Evolutionary conservation across 2,888 invertebrate genomes (phyloP), one percentile per base, ranked within the genome.

Genomic region (Cetonia aurata): DNA sequence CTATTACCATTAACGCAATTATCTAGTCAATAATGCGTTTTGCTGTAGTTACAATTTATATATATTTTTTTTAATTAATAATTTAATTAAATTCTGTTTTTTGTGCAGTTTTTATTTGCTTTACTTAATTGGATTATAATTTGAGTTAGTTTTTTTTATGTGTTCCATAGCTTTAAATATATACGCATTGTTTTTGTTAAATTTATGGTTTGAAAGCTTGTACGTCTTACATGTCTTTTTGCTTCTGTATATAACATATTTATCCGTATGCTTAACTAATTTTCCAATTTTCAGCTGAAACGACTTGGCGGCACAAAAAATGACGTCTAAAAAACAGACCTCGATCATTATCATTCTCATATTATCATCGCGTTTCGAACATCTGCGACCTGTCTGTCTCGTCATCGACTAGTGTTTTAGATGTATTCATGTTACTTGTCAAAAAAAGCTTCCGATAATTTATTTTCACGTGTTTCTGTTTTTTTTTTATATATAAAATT

Each of bases 241-340:
- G n/a, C 33, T 10, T 8, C 1, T 37, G 4, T 37, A 37, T 37
- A 37, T 37, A 37, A 37, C 37, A 37, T n/a, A 17, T 37, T 42
- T 65, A 50, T 48, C 12, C 9, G n/a, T n/a, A n/a, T 19, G 17
- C 31, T 13, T 8, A 62, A 62, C 25, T 17, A 59, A 46, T 42
- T 55, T 59, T 74, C 57, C 42, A 33, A 48, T 78, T 79, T 25
- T 65, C 75, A 80, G 79, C 60, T 80, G 55, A 79, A 79, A 72
- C 77, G 79, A 62, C 72, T 80, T 72, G 79, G 78, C 44, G 80
- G 77, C 69, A 76, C 76, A 62, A 79, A 79, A 71, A 75, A 75
- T 56, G 79, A 80, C 25, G 77, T 75, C 44, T 73, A 73, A 69
- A n/a, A 53, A 56, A 42, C 67, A 33, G 33, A 44, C 13, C 56